Evolutionary conservation across 2,888 invertebrate genomes (phyloP).

Genomic region (Eubasilissa splendida): DNA sequence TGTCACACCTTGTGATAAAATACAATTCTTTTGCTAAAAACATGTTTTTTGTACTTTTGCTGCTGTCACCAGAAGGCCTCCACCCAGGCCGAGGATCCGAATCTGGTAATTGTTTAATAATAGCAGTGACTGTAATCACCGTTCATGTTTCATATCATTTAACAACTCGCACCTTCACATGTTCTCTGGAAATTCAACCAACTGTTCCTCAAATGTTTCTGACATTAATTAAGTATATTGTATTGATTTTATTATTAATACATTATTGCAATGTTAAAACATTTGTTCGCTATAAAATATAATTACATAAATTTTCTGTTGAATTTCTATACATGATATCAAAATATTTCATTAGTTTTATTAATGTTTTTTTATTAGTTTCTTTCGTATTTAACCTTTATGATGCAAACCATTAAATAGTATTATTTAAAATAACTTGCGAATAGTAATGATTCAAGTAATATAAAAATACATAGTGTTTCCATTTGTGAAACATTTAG

Average conservation of each 20-base stretch:
- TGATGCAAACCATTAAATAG: too few relatives aligned
- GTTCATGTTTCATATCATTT: neutral
- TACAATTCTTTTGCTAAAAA: slow-evolving; percentile 33
- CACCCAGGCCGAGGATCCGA: slow-evolving; percentile 91
- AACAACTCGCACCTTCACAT: neutral
- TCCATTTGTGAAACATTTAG: too few relatives aligned
- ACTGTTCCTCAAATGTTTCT: neutral
- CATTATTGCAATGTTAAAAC: too few relatives aligned
- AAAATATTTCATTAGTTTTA: too few relatives aligned
- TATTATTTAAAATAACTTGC: too few relatives aligned
- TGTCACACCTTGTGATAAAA: slow-evolving; percentile 2
- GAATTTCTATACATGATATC: too few relatives aligned
- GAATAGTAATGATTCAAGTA: too few relatives aligned
- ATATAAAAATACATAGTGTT: too few relatives aligned
- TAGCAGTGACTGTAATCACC: slow-evolving; percentile 2
- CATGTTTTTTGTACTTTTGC: slow-evolving; percentile 56
- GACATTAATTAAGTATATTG: neutral
- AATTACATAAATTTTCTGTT: too few relatives aligned
- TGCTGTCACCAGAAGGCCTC: slow-evolving; percentile 79
- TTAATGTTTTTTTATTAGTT: too few relatives aligned
- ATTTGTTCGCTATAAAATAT: too few relatives aligned
- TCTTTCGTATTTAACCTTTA: too few relatives aligned
- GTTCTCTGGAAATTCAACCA: neutral
- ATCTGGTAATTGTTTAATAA: slow-evolving; percentile 82
- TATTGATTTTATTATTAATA: neutral